Evolutionary conservation across 1,140 invertebrate species (phyloP).

Genomic region (Drosophila athabasca): DNA sequence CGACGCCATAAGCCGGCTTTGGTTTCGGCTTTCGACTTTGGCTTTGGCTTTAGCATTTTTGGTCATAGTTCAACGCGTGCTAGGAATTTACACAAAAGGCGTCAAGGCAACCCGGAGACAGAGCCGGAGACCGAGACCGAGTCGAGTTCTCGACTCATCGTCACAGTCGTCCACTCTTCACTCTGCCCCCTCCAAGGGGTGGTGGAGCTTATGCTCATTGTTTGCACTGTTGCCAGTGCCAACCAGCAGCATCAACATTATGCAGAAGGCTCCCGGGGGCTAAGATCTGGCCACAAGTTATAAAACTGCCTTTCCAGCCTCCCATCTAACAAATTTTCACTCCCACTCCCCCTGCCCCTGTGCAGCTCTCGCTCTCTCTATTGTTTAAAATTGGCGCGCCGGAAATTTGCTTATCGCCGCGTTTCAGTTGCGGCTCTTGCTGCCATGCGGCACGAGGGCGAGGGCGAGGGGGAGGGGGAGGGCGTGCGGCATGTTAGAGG

Average conservation of each 20-base stretch:
- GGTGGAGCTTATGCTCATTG: slow-evolving; percentile 65
- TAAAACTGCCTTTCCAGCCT: slow-evolving; percentile 45
- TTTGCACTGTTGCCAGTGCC: slow-evolving; percentile 71
- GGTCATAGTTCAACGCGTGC: slow-evolving; percentile 64
- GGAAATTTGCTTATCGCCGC: slow-evolving; percentile 79
- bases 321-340: slow-evolving; percentile 43
- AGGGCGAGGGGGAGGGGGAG: background rate
- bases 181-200: no score
- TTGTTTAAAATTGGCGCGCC: slow-evolving; percentile 77
- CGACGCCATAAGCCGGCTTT: slow-evolving; percentile 62
- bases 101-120: slow-evolving; percentile 58
- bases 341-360: background rate
- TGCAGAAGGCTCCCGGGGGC: slow-evolving; percentile 28
- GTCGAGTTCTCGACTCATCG: slow-evolving; percentile 1
- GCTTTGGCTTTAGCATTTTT: slow-evolving; percentile 62
- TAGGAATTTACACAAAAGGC: slow-evolving; percentile 68
- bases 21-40: slow-evolving; percentile 56
- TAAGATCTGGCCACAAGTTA: slow-evolving; percentile 66
- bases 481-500: slow-evolving; percentile 6
- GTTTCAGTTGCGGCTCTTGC: slow-evolving; percentile 59
- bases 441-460: slow-evolving; percentile 1
- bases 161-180: background rate
- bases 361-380: slow-evolving; percentile 46
- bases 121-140: no score
- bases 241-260: slow-evolving; percentile 59